Base-by-base conservation (phyloP, 2,888 invertebrate species). In the Volucella bombylans region DNA sequence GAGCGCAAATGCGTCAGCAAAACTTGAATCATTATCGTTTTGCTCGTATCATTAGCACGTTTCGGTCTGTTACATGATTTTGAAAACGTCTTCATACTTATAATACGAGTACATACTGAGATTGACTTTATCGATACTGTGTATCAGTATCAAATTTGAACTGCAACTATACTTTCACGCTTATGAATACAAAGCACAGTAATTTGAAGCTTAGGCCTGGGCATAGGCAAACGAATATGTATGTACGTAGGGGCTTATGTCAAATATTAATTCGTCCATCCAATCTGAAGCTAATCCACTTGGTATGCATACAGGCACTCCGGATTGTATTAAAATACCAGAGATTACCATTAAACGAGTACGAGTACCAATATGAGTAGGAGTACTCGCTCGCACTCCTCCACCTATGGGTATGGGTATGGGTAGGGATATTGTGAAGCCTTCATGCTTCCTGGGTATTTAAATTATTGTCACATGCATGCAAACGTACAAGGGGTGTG, bases 391-490 rank as follows among this genome's bases (percentile, higher is more conserved):
- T 31, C 31, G 31, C 4, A 31, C 31, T 15, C 11, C 6, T 11
- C 11, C 41, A 57, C 10, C 11, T 50, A 65, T 2, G 4, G 10
- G 14, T 23, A 52, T 15, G 65, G 23, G 39, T 50, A 80, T 11
- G 12, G 47, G 43, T 11, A 15, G 39, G 43, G 14, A 67, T 72
- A 50, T 31, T 31, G 31, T 31, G 59, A 77, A 72, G 54, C 39
- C 78, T 72, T 67, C 61, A 67, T 64, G 72, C 68, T 79, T 78
- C 73, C 78, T 79, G 82, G 73, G 72, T 78, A 68, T 78, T 82
- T 64, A 73, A 69, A 73, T 82, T 67, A 57, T 68, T 50, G 65
- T 67, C 82, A 78, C 82, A 82, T 61, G 50, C 41, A 73, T 73
- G 72, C 50, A 57, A 57, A 47, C 64, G 45, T 62, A 82, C 73